phyloP scores from a whole-genome alignment of 2,888 invertebrate genomes.

The Temnothorax unifasciatus region DNA sequence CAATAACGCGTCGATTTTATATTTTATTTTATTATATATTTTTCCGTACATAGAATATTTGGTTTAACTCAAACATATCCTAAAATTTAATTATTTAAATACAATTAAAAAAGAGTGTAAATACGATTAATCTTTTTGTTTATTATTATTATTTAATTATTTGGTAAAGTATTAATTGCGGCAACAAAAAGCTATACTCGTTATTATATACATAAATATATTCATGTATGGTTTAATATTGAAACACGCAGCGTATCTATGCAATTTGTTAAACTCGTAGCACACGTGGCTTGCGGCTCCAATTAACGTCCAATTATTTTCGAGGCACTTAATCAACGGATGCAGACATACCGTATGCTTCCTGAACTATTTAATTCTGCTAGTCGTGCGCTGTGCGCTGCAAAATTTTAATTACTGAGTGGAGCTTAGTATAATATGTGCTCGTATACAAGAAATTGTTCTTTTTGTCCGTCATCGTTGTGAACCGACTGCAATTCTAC shows the following conservation, averaged over 20 bases:
- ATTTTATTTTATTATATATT: background rate
- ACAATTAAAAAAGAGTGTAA: background rate
- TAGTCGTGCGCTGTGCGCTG: background rate
- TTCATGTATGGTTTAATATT: slow-evolving; percentile 7
- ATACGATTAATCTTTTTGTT: background rate
- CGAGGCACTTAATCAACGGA: slow-evolving; percentile 48
- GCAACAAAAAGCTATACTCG: background rate
- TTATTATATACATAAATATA: slow-evolving; percentile 3
- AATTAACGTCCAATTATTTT: slow-evolving; percentile 54
- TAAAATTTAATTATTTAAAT: background rate
- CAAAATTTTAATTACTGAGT: slow-evolving; percentile 44
- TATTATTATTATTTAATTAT: slow-evolving; percentile 22
- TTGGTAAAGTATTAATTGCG: background rate
- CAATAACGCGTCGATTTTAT: background rate
- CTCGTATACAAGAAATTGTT: background rate
- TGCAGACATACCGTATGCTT: slow-evolving; percentile 3
- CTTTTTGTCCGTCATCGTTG: background rate
- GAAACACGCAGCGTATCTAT: background rate
- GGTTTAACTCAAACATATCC: background rate
- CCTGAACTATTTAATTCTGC: slow-evolving; percentile 40
- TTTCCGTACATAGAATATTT: background rate
- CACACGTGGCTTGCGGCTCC: slow-evolving; percentile 17
- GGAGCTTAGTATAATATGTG: slow-evolving; percentile 10
- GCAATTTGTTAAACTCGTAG: slow-evolving; percentile 39
- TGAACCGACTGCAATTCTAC: slow-evolving; percentile 14